Evolutionary conservation across 2,797 vertebrate genomes (phyloP).

Genomic region (Dendrocincla fuliginosa): DNA sequence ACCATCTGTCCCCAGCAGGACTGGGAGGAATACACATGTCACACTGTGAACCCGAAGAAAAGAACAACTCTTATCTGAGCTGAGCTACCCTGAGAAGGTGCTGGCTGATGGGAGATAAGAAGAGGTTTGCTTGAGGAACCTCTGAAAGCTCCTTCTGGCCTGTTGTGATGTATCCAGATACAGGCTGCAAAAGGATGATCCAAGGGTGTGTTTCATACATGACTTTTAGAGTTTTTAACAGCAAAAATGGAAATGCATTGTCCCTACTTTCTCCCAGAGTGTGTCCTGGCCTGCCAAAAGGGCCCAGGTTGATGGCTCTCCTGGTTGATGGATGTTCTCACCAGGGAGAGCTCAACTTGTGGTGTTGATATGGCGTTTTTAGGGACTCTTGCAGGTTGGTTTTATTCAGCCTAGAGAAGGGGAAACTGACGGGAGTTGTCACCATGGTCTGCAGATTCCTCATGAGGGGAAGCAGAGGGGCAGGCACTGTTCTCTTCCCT

Average conservation of each 20-base stretch:
- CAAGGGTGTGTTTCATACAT: not conserved
- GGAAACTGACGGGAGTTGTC: not conserved
- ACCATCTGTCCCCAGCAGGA: slow-evolving; percentile 1
- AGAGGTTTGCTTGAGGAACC: slow-evolving; percentile 4
- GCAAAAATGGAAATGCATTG: not conserved
- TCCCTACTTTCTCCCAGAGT: not conserved
- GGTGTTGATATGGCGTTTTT: accelerated
- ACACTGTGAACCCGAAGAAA: not conserved
- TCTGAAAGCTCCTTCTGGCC: slow-evolving; percentile 37
- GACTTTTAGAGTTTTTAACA: not conserved
- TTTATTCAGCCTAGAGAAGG: not conserved
- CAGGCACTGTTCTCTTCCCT: not conserved
- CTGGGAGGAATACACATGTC: not conserved
- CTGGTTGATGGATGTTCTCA: not conserved
- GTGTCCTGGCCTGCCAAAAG: not conserved
- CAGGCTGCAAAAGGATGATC: not conserved
- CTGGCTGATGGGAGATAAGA: slow-evolving; percentile 65
- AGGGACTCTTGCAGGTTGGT: not conserved
- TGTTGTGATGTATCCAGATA: not conserved
- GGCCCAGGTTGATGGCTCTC: not conserved
- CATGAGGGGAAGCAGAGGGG: not conserved
- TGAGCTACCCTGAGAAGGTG: slow-evolving; percentile 58
- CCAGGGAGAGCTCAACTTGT: not conserved
- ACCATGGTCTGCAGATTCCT: not conserved
- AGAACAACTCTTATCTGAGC: slow-evolving; percentile 55